Evolutionary conservation across 2,797 vertebrate species (phyloP).

Genomic region (Poeciliopsis infans): DNA sequence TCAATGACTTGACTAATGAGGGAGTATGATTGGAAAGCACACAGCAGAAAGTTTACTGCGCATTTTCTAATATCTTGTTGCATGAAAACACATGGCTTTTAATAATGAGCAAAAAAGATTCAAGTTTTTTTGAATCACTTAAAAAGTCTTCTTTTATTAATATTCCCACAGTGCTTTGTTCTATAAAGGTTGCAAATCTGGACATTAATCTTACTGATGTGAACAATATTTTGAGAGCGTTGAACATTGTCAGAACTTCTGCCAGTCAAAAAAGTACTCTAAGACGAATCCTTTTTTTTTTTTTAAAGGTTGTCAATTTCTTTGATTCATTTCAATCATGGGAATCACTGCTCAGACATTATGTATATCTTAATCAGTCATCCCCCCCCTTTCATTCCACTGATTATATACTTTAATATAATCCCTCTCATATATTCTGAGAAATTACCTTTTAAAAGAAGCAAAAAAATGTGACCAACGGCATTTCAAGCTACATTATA

Average conservation of each 20-base stretch:
- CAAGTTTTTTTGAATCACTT: background rate
- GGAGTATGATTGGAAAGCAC: background rate
- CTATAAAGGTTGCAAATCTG: background rate
- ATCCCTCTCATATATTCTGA: background rate
- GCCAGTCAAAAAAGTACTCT: background rate
- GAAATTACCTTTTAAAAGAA: background rate
- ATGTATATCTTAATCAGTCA: background rate
- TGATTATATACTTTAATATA: background rate
- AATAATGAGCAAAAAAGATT: background rate
- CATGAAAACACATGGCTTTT: background rate
- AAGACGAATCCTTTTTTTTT: background rate
- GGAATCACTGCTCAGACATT: background rate
- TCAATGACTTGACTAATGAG: background rate
- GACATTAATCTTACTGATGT: background rate
- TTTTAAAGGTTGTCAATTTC: background rate
- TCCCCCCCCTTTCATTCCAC: background rate
- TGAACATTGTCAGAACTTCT: background rate
- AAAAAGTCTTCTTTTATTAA: background rate
- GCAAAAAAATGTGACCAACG: background rate
- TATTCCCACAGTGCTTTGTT: background rate
- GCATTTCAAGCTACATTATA: background rate
- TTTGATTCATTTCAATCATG: background rate
- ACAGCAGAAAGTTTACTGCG: background rate
- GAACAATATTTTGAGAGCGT: background rate
- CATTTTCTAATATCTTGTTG: background rate